Evolutionary conservation across 2,113 vertebrate species (phyloP).

Genomic region (Silurus meridionalis): DNA sequence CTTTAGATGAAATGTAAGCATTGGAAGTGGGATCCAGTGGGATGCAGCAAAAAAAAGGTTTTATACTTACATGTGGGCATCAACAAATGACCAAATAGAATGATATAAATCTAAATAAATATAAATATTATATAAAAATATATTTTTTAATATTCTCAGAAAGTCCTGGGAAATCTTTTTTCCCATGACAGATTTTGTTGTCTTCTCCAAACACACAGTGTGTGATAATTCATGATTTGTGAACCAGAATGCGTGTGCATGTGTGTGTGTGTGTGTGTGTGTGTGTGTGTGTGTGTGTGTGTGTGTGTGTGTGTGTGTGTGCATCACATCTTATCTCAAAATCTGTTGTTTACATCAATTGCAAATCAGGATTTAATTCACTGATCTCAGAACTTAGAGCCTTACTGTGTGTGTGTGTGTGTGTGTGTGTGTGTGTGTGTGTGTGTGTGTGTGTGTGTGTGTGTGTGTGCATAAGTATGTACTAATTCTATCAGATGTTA

Average conservation of each 20-base stretch:
- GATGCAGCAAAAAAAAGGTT: not conserved
- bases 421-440: not conserved
- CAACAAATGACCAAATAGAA: not conserved
- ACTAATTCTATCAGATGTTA: not conserved
- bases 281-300: not conserved
- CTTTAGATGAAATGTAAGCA: not conserved
- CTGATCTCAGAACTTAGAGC: slow-evolving; percentile 7
- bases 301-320: not conserved
- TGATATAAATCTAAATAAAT: not conserved
- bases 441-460: not conserved
- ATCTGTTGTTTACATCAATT: slow-evolving; percentile 31
- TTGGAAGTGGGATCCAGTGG: not conserved
- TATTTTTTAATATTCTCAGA: not conserved
- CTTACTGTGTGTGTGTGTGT: not conserved
- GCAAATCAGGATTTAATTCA: slow-evolving; percentile 20
- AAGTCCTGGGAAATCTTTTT: not conserved
- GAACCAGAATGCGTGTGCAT: not conserved
- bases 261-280: slow-evolving; percentile 1
- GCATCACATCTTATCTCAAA: not conserved
- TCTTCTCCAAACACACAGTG: slow-evolving; percentile 17
- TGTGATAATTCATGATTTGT: not conserved
- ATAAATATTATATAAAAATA: too few relatives aligned
- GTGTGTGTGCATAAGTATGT: not conserved
- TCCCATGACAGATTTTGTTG: not conserved
- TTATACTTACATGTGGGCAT: not conserved